Evolutionary conservation across 2,888 invertebrate genomes (phyloP).

Genomic region (Nycteola revayana): DNA sequence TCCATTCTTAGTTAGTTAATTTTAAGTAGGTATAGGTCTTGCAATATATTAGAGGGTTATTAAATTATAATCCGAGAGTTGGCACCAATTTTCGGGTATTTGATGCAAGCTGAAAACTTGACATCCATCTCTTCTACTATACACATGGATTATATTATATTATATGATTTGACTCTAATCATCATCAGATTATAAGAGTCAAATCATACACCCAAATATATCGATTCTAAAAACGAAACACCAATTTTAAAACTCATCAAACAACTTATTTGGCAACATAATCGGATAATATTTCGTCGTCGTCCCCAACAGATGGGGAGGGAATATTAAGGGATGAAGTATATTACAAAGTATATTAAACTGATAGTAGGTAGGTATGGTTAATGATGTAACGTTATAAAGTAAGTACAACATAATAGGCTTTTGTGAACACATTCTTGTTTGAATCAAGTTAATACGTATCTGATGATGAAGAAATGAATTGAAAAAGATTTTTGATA

Average conservation of each 20-base stretch:
- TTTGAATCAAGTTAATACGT: neutral
- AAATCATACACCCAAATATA: neutral
- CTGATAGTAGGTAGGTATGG: slow-evolving; percentile 6
- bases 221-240: neutral
- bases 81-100: no score
- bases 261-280: slow-evolving; percentile 1
- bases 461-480: no score
- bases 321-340: slow-evolving; percentile 21
- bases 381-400: slow-evolving; percentile 7
- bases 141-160: no score
- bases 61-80: no score
- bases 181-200: no score
- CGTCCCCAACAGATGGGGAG: slow-evolving; percentile 12
- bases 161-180: no score
- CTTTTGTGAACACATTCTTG: neutral
- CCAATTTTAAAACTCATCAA: slow-evolving; percentile 1
- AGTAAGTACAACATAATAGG: neutral
- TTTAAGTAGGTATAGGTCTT: no score
- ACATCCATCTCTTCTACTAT: no score
- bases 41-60: no score
- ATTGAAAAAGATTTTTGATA: no score
- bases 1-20: no score
- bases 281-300: slow-evolving; percentile 1
- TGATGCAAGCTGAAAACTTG: no score
- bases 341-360: slow-evolving; percentile 18